These are phyloP conservation scores for Entomyzon cyanotis DNA, from an alignment of 2,113 vertebrate genomes.

Conservation along the genomic window DNA sequence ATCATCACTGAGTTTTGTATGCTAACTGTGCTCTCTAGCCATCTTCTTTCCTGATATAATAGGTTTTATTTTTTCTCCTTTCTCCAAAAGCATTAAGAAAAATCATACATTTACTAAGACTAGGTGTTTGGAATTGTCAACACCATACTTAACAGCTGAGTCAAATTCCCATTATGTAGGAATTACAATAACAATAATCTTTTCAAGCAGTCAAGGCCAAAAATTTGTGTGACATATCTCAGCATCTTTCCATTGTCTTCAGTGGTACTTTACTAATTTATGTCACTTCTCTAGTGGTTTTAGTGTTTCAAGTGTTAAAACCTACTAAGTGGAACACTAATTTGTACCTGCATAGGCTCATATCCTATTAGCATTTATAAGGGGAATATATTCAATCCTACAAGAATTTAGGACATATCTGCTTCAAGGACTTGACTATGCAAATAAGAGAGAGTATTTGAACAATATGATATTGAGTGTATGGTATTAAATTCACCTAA, in stretches of 20 bases:
- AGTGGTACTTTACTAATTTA: background rate
- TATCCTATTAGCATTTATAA: background rate
- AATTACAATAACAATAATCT: background rate
- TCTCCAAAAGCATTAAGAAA: background rate
- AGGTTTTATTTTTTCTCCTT: background rate
- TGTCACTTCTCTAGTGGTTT: background rate
- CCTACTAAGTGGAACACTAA: background rate
- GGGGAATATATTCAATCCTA: background rate
- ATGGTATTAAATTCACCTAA: background rate
- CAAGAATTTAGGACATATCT: background rate
- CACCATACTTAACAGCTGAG: background rate
- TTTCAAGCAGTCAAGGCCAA: background rate
- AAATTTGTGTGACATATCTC: background rate
- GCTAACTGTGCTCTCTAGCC: background rate
- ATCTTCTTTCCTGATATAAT: background rate
- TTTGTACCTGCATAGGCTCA: background rate
- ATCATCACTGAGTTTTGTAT: background rate
- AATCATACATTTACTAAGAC: background rate
- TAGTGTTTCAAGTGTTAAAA: background rate
- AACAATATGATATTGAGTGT: background rate
- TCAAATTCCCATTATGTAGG: background rate
- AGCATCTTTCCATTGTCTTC: background rate
- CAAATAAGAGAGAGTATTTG: background rate
- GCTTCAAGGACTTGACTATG: background rate
- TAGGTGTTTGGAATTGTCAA: background rate